These are phyloP conservation scores for Lysandra bellargus DNA, from an alignment of 2,888 invertebrate species.

Conservation along the genomic window DNA sequence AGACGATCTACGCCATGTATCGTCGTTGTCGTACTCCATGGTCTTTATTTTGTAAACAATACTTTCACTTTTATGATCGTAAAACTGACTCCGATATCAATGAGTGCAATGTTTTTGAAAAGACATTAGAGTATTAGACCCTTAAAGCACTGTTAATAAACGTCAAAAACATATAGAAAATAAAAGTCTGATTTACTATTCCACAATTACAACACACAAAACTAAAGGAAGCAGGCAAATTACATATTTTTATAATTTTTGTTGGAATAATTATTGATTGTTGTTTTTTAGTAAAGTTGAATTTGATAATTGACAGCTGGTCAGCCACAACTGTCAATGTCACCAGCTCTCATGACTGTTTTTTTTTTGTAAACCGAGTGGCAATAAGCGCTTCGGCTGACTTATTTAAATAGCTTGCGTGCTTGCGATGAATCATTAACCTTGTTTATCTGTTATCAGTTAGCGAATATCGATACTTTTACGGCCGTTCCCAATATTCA, in stretches of 20 bases:
- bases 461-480: too few species aligned
- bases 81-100: not conserved
- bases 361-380: not conserved
- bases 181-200: not conserved
- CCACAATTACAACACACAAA: not conserved
- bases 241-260: not conserved
- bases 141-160: not conserved
- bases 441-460: too few species aligned
- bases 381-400: not conserved
- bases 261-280: not conserved
- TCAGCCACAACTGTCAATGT: too few species aligned
- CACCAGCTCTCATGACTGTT: too few species aligned
- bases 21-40: slow-evolving; percentile 72
- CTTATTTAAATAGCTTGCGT: too few species aligned
- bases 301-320: not conserved
- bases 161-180: not conserved
- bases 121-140: not conserved
- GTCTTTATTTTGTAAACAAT: slow-evolving; percentile 22
- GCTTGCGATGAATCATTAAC: too few species aligned
- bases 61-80: not conserved
- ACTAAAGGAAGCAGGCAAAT: not conserved
- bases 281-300: not conserved
- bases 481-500: too few species aligned
- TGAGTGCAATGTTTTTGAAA: not conserved
- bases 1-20: slow-evolving; percentile 66